These are phyloP conservation scores for Arion vulgaris DNA, from an alignment of 1,140 invertebrate genomes.

Conservation along the genomic window DNA sequence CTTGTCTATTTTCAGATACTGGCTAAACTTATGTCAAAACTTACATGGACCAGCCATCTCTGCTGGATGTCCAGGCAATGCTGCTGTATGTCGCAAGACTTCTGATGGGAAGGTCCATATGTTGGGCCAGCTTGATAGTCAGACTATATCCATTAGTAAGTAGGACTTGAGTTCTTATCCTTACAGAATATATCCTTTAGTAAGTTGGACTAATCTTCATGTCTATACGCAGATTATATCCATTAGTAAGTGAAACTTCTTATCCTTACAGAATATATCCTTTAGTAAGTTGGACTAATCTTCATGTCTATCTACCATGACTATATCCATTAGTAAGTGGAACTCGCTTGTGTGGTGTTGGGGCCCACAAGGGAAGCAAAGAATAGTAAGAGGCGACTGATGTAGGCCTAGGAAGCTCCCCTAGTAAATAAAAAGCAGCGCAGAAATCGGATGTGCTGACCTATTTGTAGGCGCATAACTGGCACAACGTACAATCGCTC, in stretches of 20 bases:
- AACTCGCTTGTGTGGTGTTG: too few species aligned
- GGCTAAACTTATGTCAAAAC: constrained; percentile 86
- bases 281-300: too few species aligned
- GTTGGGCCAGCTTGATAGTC: constrained; percentile 50
- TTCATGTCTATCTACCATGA: too few species aligned
- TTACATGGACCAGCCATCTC: constrained; percentile 45
- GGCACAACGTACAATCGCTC: too few species aligned
- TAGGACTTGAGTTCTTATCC: background rate
- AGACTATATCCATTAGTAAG: constrained; percentile 44
- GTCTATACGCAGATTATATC: background rate
- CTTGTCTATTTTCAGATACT: constrained; percentile 81
- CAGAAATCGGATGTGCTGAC: too few species aligned
- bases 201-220: background rate
- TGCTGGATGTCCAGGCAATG: constrained; percentile 42
- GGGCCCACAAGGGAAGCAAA: too few species aligned
- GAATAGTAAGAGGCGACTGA: too few species aligned
- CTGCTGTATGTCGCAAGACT: constrained; percentile 52
- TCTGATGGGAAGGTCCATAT: constrained; percentile 42
- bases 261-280: background rate
- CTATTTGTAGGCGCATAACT: too few species aligned
- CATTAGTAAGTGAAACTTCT: background rate
- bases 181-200: background rate
- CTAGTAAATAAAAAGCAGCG: too few species aligned
- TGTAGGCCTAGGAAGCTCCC: too few species aligned
- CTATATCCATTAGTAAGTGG: too few species aligned